Conservation (phyloP, 2,113 vertebrate species). For the Capreolus pygargus region DNA sequence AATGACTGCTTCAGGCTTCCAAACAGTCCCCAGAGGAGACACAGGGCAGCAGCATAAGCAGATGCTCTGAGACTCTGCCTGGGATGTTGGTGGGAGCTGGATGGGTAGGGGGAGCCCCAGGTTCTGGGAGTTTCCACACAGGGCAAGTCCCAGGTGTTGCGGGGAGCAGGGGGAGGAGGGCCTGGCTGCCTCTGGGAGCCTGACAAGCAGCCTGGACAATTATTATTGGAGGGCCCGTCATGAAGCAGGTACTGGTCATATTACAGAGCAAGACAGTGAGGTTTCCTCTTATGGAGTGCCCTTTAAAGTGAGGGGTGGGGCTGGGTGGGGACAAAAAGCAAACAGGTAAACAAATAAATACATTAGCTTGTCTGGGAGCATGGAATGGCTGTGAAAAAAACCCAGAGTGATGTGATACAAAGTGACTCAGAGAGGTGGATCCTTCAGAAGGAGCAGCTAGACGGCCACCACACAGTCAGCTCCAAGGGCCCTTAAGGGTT, state of each 20-base stretch:
- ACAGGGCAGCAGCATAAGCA: background rate
- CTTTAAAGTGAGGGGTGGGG: background rate
- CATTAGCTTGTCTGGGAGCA: background rate
- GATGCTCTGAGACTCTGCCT: background rate
- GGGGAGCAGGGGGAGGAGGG: background rate
- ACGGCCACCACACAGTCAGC: background rate
- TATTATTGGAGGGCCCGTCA: background rate
- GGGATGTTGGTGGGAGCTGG: background rate
- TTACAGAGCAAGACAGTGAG: background rate
- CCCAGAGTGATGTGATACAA: background rate
- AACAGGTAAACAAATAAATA: background rate
- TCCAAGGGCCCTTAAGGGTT: background rate
- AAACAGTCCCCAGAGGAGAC: background rate
- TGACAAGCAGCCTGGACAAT: background rate
- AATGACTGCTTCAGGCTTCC: background rate
- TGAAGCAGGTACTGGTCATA: background rate
- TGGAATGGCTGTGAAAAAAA: background rate
- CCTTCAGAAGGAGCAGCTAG: background rate
- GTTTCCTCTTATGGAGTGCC: background rate
- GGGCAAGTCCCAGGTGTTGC: background rate
- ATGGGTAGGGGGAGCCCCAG: background rate
- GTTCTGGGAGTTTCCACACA: constrained; percentile 15
- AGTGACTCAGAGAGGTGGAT: background rate
- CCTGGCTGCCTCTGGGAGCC: background rate
- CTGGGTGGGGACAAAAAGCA: background rate